Evolutionary conservation across 2,888 invertebrate genomes (phyloP).

Genomic region (Agrochola lychnidis): DNA sequence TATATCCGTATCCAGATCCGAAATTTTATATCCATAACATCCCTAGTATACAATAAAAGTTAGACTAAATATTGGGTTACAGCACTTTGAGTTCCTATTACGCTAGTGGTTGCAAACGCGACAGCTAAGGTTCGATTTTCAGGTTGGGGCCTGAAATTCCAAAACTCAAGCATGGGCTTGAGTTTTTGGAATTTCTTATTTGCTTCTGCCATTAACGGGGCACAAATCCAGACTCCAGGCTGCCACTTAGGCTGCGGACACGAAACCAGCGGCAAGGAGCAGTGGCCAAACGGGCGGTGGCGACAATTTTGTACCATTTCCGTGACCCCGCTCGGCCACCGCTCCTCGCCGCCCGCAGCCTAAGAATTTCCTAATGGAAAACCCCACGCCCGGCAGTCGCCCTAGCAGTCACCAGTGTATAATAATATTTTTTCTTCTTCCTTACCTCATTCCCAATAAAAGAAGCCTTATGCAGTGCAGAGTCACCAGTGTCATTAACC

Average conservation of each 20-base stretch:
- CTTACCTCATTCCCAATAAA: constrained; percentile 92
- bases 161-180: too few relatives aligned
- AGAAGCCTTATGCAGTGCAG: constrained; percentile 92
- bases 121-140: neutral
- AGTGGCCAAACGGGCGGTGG: too few relatives aligned
- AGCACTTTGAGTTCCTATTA: neutral
- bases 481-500: constrained; percentile 92
- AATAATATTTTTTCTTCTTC: neutral
- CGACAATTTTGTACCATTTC: too few relatives aligned
- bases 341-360: too few relatives aligned
- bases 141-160: neutral
- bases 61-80: neutral
- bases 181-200: neutral
- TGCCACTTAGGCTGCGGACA: neutral
- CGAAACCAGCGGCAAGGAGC: too few relatives aligned
- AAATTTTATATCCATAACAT: too few relatives aligned
- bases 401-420: neutral
- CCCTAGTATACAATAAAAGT: too few relatives aligned
- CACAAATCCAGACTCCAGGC: neutral
- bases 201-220: neutral
- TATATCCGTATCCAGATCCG: too few relatives aligned
- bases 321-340: too few relatives aligned
- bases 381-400: neutral
- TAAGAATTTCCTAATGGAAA: neutral
- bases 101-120: neutral